A percentile compares a stretch with the other conserved stretches of the same genome.
phyloP scores from a whole-genome alignment of 2,888 invertebrate genomes.

The Nephrotoma appendiculata region DNA sequence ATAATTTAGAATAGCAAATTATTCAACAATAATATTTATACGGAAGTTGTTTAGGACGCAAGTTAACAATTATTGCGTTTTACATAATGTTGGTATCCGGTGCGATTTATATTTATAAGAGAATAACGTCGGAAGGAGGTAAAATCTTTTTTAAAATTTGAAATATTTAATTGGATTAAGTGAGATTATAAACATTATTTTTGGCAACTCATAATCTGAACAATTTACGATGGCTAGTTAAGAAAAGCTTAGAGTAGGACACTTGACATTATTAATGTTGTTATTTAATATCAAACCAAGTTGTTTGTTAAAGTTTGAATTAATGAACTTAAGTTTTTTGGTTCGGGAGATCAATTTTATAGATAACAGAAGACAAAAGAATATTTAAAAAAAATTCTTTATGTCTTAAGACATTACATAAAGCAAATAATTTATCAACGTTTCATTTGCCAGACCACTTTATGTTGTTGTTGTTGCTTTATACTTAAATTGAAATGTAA shows the following conservation, averaged over 20 bases:
- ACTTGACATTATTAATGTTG: too few species aligned
- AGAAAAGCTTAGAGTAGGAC: too few species aligned
- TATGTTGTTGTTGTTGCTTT: neutral
- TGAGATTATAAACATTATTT: too few species aligned
- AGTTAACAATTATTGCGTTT: neutral
- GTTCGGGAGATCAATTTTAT: neutral
- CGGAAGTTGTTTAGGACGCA: neutral
- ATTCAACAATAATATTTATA: neutral
- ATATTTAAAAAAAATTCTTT: neutral
- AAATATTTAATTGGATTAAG: too few species aligned
- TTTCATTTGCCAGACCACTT: neutral
- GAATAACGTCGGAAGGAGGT: too few species aligned
- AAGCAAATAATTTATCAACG: neutral
- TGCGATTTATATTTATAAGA: neutral
- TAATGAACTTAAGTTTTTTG: neutral
- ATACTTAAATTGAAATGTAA: neutral
- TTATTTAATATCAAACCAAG: too few species aligned
- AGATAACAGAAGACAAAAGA: neutral
- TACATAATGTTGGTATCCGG: neutral
- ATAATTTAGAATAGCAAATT: neutral
- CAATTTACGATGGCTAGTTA: too few species aligned
- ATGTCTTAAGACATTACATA: neutral
- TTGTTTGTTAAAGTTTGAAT: neutral
- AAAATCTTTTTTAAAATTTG: too few species aligned
- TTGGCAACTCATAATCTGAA: too few species aligned